Evolutionary conservation across 1,140 invertebrate genomes (phyloP).

Genomic region (Drosophila auraria): DNA sequence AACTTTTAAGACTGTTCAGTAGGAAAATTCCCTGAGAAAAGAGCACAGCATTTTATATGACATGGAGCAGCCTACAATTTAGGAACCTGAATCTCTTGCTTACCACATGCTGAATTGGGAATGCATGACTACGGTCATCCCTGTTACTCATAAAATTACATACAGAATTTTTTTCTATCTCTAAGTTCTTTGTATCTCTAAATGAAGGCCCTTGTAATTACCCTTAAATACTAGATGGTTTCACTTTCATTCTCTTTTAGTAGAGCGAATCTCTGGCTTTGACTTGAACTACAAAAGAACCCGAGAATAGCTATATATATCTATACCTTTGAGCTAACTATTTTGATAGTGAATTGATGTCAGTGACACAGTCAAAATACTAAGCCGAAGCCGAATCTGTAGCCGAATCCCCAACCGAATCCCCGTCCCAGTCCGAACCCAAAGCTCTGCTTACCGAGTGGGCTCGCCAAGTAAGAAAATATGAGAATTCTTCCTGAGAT

Average conservation of each 20-base stretch:
- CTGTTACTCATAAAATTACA: too few relatives aligned
- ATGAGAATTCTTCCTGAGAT: constrained; percentile 35
- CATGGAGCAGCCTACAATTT: too few relatives aligned
- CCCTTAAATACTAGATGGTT: constrained; percentile 13
- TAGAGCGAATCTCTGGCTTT: background rate
- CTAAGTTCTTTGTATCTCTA: too few relatives aligned
- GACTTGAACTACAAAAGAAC: constrained; percentile 7
- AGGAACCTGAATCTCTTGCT: too few relatives aligned
- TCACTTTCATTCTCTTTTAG: constrained; percentile 30
- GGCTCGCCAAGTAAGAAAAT: constrained; percentile 36
- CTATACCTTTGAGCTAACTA: constrained; percentile 33
- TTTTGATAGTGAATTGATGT: constrained; percentile 68
- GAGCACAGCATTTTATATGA: too few relatives aligned
- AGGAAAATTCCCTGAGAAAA: too few relatives aligned
- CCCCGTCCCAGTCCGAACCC: constrained; percentile 20
- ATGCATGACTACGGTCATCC: too few relatives aligned
- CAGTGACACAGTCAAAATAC: constrained; percentile 66
- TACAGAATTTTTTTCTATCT: too few relatives aligned
- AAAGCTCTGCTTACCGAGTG: constrained; percentile 59
- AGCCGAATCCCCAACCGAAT: constrained; percentile 1
- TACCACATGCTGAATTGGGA: too few relatives aligned
- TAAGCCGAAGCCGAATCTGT: constrained; percentile 6
- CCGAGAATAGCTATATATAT: background rate
- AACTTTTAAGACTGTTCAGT: too few relatives aligned
- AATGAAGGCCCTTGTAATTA: background rate